phyloP scores from a whole-genome alignment of 2,113 vertebrate species.

The Sceloporus undulatus region DNA sequence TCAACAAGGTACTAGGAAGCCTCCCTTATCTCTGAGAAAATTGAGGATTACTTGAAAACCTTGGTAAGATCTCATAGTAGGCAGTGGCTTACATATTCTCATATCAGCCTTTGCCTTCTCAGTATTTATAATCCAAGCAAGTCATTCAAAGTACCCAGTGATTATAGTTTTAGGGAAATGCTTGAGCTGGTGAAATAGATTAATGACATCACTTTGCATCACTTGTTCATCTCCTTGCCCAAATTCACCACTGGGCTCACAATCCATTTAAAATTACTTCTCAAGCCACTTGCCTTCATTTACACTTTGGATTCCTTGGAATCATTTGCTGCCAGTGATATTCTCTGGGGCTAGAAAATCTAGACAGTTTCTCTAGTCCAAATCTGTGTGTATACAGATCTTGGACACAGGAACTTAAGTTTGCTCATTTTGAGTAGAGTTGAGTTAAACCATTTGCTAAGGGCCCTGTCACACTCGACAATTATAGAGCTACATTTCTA shows the following conservation, averaged over 20 bases:
- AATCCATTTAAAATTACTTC: conserved; percentile 5
- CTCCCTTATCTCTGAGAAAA: background rate
- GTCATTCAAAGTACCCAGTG: background rate
- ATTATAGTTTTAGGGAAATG: conserved; percentile 3
- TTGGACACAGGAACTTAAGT: too few relatives aligned
- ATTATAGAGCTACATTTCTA: too few relatives aligned
- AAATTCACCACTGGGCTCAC: background rate
- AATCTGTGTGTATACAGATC: too few relatives aligned
- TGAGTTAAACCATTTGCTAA: too few relatives aligned
- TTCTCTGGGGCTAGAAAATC: background rate
- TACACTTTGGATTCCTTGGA: background rate
- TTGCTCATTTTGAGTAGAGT: too few relatives aligned
- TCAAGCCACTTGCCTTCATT: background rate
- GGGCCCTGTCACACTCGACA: too few relatives aligned
- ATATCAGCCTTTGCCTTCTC: conserved; percentile 5
- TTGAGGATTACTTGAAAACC: background rate
- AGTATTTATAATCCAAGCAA: background rate
- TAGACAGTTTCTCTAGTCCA: background rate
- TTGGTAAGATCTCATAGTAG: background rate
- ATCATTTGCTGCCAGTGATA: background rate
- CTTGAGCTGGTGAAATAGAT: background rate
- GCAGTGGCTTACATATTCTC: background rate
- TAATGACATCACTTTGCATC: background rate
- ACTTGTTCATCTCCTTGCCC: background rate
- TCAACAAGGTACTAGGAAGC: background rate